Conservation (phyloP, 2,888 invertebrate genomes). For the Watsonalla cultraria region DNA sequence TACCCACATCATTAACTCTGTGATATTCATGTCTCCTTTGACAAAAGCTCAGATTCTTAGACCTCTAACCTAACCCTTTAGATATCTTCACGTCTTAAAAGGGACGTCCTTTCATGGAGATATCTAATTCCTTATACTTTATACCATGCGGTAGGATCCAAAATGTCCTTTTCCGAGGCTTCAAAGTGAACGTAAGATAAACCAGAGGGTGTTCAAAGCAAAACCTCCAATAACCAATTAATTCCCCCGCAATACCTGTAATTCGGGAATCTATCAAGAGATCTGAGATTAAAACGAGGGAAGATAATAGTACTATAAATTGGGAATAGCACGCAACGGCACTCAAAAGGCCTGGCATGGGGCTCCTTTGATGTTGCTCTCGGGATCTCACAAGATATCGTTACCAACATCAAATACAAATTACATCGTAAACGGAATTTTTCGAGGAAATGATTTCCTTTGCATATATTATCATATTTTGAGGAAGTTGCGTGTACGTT, state of each 20-base stretch:
- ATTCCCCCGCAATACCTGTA: background rate
- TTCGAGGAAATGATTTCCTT: conserved; percentile 1
- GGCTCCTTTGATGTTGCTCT: conserved; percentile 31
- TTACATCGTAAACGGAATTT: background rate
- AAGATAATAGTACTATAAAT: conserved; percentile 51
- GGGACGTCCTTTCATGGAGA: too few species aligned
- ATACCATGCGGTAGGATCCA: too few species aligned
- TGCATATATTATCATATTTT: background rate
- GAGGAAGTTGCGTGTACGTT: background rate
- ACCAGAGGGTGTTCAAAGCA: background rate
- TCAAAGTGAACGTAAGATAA: background rate
- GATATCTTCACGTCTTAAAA: too few species aligned
- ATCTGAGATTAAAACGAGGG: conserved; percentile 19
- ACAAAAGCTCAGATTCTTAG: too few species aligned
- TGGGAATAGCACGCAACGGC: conserved; percentile 40
- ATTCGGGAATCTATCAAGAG: conserved; percentile 16
- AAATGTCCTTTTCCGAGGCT: background rate
- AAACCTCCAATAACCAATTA: background rate
- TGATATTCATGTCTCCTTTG: too few species aligned
- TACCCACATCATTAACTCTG: too few species aligned
- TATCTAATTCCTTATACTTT: too few species aligned
- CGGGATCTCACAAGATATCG: conserved; percentile 15
- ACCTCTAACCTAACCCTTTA: too few species aligned
- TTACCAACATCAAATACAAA: conserved; percentile 9
- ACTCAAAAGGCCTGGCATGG: conserved; percentile 30